Percentiles rank a stretch among this genome's conserved stretches.
Evolutionary conservation across 53 echinoderm and acorn worm species (phyloP).

Genomic region (Paracentrotus lividus): DNA sequence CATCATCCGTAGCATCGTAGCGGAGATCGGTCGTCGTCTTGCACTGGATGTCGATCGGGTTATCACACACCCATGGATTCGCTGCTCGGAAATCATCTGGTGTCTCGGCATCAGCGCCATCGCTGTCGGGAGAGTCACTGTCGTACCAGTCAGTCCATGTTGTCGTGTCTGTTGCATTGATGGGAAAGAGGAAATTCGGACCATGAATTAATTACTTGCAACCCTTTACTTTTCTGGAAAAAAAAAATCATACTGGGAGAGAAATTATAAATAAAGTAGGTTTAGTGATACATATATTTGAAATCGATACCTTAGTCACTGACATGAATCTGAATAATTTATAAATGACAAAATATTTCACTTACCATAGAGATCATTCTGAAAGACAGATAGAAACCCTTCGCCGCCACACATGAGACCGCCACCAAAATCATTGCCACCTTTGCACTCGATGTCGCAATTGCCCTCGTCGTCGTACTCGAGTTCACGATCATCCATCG

Average conservation of each 20-base stretch:
- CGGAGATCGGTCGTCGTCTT: slow-evolving; percentile 35
- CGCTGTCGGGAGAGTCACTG: slow-evolving; percentile 74
- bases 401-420: slow-evolving; percentile 81
- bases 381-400: slow-evolving; percentile 72
- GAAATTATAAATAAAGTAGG: too few relatives aligned
- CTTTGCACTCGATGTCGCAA: slow-evolving; percentile 77
- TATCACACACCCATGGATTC: slow-evolving; percentile 81
- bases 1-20: slow-evolving; percentile 71
- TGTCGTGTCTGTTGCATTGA: slow-evolving; percentile 64
- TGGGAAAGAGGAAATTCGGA: neutral
- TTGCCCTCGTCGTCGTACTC: slow-evolving; percentile 39
- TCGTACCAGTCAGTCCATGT: slow-evolving; percentile 83
- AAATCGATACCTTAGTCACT: too few relatives aligned
- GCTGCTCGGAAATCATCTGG: slow-evolving; percentile 63
- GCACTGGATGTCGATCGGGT: slow-evolving; percentile 81
- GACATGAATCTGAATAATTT: too few relatives aligned
- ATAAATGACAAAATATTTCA: neutral
- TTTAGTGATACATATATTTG: too few relatives aligned
- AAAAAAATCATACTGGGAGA: too few relatives aligned
- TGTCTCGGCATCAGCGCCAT: slow-evolving; percentile 79
- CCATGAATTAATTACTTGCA: too few relatives aligned
- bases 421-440: slow-evolving; percentile 80
- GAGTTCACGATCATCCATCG: slow-evolving; percentile 62
- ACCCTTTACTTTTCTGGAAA: too few relatives aligned
- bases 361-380: slow-evolving; percentile 71